Evolutionary conservation across 2,888 invertebrate genomes (phyloP).

Genomic region (Mythimna vitellina): DNA sequence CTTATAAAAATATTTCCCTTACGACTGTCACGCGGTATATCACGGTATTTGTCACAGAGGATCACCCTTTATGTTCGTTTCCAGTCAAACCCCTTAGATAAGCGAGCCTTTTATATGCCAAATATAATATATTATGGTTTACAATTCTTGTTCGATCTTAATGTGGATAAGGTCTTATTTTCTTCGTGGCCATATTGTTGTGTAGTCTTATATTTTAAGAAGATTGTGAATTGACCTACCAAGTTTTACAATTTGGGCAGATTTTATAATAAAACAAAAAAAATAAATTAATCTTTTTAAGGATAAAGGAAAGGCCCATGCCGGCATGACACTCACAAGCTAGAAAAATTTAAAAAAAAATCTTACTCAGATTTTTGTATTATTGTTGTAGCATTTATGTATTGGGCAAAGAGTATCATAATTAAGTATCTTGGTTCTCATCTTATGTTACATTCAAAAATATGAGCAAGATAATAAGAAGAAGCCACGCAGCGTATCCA

Average conservation of each 20-base stretch:
- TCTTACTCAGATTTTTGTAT: no score
- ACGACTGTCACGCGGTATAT: slow-evolving; percentile 90
- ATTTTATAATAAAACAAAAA: neutral
- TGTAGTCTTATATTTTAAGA: no score
- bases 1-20: slow-evolving; percentile 91
- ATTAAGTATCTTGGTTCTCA: no score
- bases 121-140: slow-evolving; percentile 91
- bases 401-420: no score
- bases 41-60: slow-evolving; percentile 91
- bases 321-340: no score
- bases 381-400: no score
- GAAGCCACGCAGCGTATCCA: slow-evolving; percentile 70
- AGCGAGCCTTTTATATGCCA: slow-evolving; percentile 91
- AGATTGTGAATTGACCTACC: neutral
- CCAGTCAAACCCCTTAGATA: slow-evolving; percentile 91
- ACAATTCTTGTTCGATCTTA: slow-evolving; percentile 82
- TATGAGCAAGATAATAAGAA: neutral
- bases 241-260: neutral
- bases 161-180: slow-evolving; percentile 73
- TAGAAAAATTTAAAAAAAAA: no score
- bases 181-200: neutral
- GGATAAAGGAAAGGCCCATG: no score
- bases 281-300: neutral
- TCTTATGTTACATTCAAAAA: neutral
- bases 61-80: slow-evolving; percentile 91